phyloP scores from a whole-genome alignment of 2,113 vertebrate genomes.

The Callocephalon fimbriatum region DNA sequence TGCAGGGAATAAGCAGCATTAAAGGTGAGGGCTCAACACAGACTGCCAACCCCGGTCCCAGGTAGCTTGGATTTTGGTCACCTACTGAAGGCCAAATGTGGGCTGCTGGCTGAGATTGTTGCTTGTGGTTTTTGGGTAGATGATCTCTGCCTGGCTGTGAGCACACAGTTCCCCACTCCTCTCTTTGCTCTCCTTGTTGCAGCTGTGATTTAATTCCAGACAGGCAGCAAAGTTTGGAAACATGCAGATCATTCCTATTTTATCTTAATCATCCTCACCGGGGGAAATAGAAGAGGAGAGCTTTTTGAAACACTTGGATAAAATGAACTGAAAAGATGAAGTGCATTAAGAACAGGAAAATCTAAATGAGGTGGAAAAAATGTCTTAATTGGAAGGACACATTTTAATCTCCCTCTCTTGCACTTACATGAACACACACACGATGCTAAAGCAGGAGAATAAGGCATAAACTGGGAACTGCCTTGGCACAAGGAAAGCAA shows the following conservation, averaged over 20 bases:
- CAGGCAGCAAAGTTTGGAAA: slow-evolving; percentile 62
- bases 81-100: not conserved
- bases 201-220: slow-evolving; percentile 47
- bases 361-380: slow-evolving; percentile 68
- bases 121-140: not conserved
- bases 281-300: slow-evolving; percentile 47
- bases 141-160: not conserved
- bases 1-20: fast-evolving
- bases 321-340: slow-evolving; percentile 39
- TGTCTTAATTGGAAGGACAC: slow-evolving; percentile 56
- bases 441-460: not conserved
- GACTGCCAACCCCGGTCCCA: not conserved
- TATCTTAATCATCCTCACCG: slow-evolving; percentile 51
- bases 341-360: slow-evolving; percentile 51
- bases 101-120: not conserved
- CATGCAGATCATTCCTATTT: slow-evolving; percentile 50
- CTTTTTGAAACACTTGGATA: slow-evolving; percentile 52
- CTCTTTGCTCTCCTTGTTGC: not conserved
- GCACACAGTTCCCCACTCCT: not conserved
- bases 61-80: not conserved
- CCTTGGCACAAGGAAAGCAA: not conserved
- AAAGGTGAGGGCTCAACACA: not conserved
- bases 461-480: not conserved
- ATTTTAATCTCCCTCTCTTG: slow-evolving; percentile 57
- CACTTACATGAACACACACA: not conserved